Conservation (phyloP, 2,797 vertebrate species). For the Cottoperca gobio region DNA sequence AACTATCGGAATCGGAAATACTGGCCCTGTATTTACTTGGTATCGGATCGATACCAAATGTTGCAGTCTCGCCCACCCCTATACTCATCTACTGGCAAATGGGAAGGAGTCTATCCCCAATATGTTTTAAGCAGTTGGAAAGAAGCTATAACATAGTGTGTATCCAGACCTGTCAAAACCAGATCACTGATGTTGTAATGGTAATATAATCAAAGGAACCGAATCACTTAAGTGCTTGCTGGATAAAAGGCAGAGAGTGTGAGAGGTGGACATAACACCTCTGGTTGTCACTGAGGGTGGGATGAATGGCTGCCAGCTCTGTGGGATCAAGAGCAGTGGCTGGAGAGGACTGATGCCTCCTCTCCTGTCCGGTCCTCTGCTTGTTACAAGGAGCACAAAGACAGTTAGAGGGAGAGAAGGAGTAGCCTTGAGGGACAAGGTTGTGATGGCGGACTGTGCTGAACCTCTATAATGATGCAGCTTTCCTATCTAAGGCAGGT, state of each 20-base stretch:
- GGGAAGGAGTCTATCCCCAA: no score
- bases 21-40: no score
- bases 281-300: slow-evolving; percentile 14
- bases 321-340: slow-evolving; percentile 35
- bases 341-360: slow-evolving; percentile 10
- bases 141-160: no score
- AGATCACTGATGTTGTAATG: slow-evolving; percentile 14
- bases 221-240: slow-evolving; percentile 13
- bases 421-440: slow-evolving; percentile 1
- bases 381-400: slow-evolving; percentile 16
- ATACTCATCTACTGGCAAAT: no score
- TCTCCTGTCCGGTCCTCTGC: not conserved
- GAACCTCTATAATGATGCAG: slow-evolving; percentile 44
- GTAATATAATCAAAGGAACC: slow-evolving; percentile 5
- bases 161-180: not conserved
- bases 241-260: slow-evolving; percentile 18
- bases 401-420: slow-evolving; percentile 20
- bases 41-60: no score
- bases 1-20: no score
- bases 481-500: slow-evolving; percentile 29
- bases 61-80: no score
- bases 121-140: no score
- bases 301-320: slow-evolving; percentile 35
- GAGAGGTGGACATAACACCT: not conserved
- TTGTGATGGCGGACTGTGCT: slow-evolving; percentile 37